A percentile compares a stretch with the other conserved stretches of the same genome.
phyloP scores from a whole-genome alignment of 1,140 invertebrate genomes.

The Platyscapa corneri region DNA sequence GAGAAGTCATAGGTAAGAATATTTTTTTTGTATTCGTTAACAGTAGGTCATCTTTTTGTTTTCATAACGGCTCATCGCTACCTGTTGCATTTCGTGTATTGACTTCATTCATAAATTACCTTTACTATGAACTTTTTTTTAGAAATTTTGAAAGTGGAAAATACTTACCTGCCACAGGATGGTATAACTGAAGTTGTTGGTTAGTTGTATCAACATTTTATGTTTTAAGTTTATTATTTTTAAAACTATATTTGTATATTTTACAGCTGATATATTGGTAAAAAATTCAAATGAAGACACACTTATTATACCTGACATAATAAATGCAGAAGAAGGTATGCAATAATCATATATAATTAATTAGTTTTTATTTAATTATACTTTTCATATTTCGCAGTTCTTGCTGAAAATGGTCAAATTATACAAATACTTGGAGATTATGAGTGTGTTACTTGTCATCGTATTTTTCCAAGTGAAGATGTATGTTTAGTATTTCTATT shows the following conservation, averaged over 20 bases:
- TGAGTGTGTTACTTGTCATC: constrained; percentile 70
- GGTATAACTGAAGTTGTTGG: constrained; percentile 53
- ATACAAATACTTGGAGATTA: constrained; percentile 67
- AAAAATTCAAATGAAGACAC: constrained; percentile 26
- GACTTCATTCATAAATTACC: background rate
- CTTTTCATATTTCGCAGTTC: constrained; percentile 56
- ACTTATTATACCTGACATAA: constrained; percentile 44
- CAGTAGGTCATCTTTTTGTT: background rate
- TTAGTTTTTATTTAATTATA: background rate
- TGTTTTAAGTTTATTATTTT: constrained; percentile 5
- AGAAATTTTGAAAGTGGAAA: constrained; percentile 62
- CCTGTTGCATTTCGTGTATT: constrained; percentile 32
- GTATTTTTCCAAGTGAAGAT: constrained; percentile 67
- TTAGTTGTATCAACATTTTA: constrained; percentile 45
- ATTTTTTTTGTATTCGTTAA: background rate
- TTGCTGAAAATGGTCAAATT: constrained; percentile 63
- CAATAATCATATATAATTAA: background rate
- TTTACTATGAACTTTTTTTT: constrained; percentile 44
- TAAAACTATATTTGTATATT: constrained; percentile 17
- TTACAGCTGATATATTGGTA: constrained; percentile 40
- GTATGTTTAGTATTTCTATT: constrained; percentile 58
- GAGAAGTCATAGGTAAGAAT: constrained; percentile 49
- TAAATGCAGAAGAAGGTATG: constrained; percentile 34
- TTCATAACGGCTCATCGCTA: constrained; percentile 33
- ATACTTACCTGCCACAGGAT: constrained; percentile 46